Evolutionary conservation across 2,113 vertebrate genomes (phyloP).

Genomic region (Entomyzon cyanotis): DNA sequence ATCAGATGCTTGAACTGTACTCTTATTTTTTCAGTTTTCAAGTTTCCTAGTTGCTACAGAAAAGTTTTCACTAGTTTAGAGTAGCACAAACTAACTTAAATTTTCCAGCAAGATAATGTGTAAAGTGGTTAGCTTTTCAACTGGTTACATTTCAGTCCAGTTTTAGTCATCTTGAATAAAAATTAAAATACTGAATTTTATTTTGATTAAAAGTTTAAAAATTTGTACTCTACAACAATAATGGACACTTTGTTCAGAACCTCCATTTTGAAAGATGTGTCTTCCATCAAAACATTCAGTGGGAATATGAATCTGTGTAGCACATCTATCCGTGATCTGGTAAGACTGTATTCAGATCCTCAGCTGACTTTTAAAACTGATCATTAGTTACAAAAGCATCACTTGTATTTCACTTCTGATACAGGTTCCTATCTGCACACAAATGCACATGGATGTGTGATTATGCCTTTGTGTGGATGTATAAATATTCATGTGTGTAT

Average conservation of each 20-base stretch:
- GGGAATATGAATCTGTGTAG: neutral
- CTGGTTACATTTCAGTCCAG: neutral
- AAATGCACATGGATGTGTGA: fast-evolving
- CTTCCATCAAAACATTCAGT: neutral
- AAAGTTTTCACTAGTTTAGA: neutral
- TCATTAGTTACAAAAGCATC: neutral
- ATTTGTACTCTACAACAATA: neutral
- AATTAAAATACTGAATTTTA: neutral
- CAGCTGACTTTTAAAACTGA: neutral
- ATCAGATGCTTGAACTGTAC: neutral
- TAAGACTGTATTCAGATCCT: neutral
- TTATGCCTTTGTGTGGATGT: neutral
- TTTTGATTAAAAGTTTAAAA: neutral
- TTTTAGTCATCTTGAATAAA: neutral
- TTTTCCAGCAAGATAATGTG: neutral
- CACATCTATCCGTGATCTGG: neutral
- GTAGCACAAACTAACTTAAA: neutral
- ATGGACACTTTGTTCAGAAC: neutral
- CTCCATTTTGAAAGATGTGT: neutral
- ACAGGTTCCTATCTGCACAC: neutral
- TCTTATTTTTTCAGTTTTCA: neutral
- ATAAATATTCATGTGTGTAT: no score
- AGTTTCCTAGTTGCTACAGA: neutral
- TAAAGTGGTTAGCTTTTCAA: neutral
- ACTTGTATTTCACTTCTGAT: neutral